Evolutionary conservation across 2,797 vertebrate species (phyloP).

Genomic region (Acipenser ruthenus): DNA sequence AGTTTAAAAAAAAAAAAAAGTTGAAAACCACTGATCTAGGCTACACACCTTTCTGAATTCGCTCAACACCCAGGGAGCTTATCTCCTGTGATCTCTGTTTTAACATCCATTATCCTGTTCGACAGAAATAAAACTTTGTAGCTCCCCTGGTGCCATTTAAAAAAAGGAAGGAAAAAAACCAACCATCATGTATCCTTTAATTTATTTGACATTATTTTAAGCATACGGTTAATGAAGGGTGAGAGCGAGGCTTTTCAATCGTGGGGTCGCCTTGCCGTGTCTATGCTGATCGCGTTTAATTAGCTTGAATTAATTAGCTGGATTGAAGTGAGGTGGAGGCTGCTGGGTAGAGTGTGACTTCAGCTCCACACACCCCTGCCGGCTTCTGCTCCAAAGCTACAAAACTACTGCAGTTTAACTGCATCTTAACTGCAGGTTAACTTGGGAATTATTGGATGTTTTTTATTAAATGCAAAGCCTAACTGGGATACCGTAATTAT

Average conservation of each 20-base stretch:
- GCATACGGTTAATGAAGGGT: conserved; percentile 28
- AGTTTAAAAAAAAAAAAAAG: too few species aligned
- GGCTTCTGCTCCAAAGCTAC: too few species aligned
- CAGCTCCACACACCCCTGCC: too few species aligned
- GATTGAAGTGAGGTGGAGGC: not conserved
- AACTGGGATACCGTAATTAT: too few species aligned
- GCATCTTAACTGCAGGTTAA: too few species aligned
- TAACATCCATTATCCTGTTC: conserved; percentile 13
- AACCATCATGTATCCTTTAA: conserved; percentile 25
- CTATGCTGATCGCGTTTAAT: conserved; percentile 32
- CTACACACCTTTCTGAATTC: too few species aligned
- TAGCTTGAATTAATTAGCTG: conserved; percentile 22
- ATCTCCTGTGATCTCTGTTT: conserved; percentile 1
- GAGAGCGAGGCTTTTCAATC: conserved; percentile 20
- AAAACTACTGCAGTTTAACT: too few species aligned
- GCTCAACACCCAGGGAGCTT: not conserved
- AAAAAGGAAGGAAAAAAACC: conserved; percentile 7
- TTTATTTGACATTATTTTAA: conserved; percentile 31
- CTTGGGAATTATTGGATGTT: too few species aligned
- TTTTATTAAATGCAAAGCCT: too few species aligned
- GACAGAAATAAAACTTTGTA: conserved; percentile 5
- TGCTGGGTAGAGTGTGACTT: conserved; percentile 19
- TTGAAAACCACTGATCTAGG: too few species aligned
- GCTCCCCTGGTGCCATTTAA: conserved; percentile 13
- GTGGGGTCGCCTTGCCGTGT: conserved; percentile 20